These are phyloP conservation scores for Falco biarmicus DNA, from an alignment of 2,797 vertebrate species.

Conservation along the genomic window DNA sequence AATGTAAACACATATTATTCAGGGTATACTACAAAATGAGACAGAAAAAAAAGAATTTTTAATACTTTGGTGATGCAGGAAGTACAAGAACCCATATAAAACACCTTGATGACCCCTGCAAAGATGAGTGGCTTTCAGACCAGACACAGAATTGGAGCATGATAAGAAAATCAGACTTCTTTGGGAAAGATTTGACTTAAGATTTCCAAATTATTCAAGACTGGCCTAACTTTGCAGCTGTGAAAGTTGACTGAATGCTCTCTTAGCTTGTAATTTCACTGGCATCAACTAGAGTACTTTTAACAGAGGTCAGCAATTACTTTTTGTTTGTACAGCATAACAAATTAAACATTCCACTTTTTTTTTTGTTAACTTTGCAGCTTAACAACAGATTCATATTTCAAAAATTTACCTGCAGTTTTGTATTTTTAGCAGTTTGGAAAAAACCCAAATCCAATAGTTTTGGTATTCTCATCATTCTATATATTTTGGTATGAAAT, in stretches of 20 bases:
- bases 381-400: not conserved
- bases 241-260: not conserved
- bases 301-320: not conserved
- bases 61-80: not conserved
- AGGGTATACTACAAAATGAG: not conserved
- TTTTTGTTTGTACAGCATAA: not conserved
- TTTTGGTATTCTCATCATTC: not conserved
- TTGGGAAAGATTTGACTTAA: not conserved
- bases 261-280: not conserved
- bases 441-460: rapidly evolving
- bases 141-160: not conserved
- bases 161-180: not conserved
- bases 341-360: not conserved
- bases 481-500: not conserved
- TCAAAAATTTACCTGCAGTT: not conserved
- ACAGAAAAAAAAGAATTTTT: not conserved
- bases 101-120: not conserved
- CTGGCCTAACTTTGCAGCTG: not conserved
- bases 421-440: not conserved
- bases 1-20: not conserved
- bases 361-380: not conserved
- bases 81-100: not conserved
- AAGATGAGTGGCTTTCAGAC: not conserved
- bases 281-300: not conserved
- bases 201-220: not conserved